Base-by-base conservation (phyloP, 2,888 invertebrate genomes). In the Monoplex corrugatus region DNA sequence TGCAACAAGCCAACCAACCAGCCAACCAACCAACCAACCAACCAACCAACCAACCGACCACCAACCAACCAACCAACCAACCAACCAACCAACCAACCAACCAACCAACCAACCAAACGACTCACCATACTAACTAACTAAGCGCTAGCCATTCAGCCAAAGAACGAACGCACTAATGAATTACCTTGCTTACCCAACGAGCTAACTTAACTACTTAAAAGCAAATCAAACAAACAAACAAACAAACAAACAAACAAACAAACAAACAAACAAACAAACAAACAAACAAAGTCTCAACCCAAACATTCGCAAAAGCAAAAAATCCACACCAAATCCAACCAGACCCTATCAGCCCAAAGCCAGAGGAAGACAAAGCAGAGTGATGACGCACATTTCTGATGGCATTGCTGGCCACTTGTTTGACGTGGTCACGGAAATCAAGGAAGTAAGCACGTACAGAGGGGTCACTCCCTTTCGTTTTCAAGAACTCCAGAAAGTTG, bases 331-430 rank as follows among this genome's bases (percentile, higher is more conserved):
- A 13, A 57, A 57, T 16, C 23, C 57, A 57, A 23, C 57, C 23
- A 57, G 16, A 23, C 57, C 57, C 23, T 23, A 16, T 57, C 23
- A 16, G 10, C 23, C 23, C 57, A 13, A 57, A 16, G 16, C 23
- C 57, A 57, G 16, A 57, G 23, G n/a, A n/a, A n/a, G n/a, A n/a
- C n/a, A n/a, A 13, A 57, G 16, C 13, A 57, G 57, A 23, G 57
- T 40, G 35, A 16, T 28, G 23, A 87, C 97, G 96, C 95, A 98
- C 97, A 96, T 98, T 98, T 95, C 98, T 96, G 0, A 98, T 97
- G 35, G 97, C 97, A 3, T 97, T 96, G 95, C 97, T 97, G 0
- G 98, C 98, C 2, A 98, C 97, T 87, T 97, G 95, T 92, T 97
- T 97, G 90, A 98, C 95, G 94, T 98, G 98, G 38, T 97, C 96